Evolutionary conservation across 2,888 invertebrate genomes (phyloP).

Genomic region (Lasioglossum marginatum): DNA sequence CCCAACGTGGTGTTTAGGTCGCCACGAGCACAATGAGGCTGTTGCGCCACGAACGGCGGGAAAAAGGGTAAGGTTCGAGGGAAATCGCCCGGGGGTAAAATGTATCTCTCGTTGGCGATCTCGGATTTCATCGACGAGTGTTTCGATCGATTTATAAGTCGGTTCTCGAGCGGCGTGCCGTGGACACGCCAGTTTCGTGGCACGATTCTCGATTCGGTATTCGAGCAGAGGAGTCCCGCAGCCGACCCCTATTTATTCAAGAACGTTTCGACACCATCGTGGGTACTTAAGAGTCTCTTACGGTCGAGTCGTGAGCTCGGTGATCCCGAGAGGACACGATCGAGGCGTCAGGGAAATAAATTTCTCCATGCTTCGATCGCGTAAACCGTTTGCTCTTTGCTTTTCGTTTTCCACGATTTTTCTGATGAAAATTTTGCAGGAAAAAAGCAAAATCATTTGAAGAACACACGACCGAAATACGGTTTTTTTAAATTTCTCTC

Average conservation of each 20-base stretch:
- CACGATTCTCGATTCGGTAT: constrained; percentile 72
- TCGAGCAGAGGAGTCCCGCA: constrained; percentile 73
- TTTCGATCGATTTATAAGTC: constrained; percentile 58
- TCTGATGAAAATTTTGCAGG: not conserved
- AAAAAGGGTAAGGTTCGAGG: not conserved
- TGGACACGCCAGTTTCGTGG: constrained; percentile 71
- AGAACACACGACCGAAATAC: not conserved
- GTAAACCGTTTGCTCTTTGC: constrained; percentile 1
- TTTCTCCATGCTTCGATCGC: not conserved
- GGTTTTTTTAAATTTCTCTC: not conserved
- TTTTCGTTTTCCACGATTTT: not conserved
- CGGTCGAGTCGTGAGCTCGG: constrained; percentile 19
- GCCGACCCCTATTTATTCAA: constrained; percentile 78
- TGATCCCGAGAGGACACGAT: constrained; percentile 29
- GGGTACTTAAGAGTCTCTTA: constrained; percentile 78
- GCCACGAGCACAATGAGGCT: not conserved
- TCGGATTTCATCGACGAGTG: constrained; percentile 22
- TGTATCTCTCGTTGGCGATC: not conserved
- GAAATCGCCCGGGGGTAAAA: not conserved
- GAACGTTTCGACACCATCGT: constrained; percentile 80
- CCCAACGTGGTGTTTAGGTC: not conserved
- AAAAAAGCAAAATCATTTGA: not conserved
- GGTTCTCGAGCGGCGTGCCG: constrained; percentile 45
- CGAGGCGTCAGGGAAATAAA: constrained; percentile 29
- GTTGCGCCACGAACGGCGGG: not conserved